Base-by-base conservation (phyloP, 2,797 vertebrate species). In the Danio albolineatus region DNA sequence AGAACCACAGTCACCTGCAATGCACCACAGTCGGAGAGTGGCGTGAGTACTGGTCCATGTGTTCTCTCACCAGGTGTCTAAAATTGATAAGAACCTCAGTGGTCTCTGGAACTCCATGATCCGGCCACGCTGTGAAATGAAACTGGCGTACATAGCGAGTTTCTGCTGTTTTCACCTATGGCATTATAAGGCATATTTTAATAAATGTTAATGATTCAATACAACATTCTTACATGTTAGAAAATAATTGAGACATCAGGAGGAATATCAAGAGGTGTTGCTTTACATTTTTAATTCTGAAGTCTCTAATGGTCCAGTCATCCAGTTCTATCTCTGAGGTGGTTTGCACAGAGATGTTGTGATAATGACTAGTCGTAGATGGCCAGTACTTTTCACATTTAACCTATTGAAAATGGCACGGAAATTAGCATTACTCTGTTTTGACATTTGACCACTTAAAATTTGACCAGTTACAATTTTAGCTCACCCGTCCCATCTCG, bases 311-410 rank as follows among this genome's bases (percentile, higher is more conserved):
- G 64, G 96, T 98, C 98, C 97, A 99, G 82, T 98, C 96, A 0
- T 96, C 96, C 80, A 97, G 93, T 76, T 89, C 61, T 73, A 95
- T 87, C 89, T 98, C 96, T 0, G 95, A 95, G 0, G 91, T 93
- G 82, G 92, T 89, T 39, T 92, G 94, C 78, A 98, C 96, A 19
- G 88, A 90, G 81, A 97, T 88, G 80, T 96, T 94, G 66, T 91
- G 92, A 16, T 91, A 97, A 85, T 86, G 89, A 86, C 91, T 95
- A 12, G 89, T 89, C 54, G 91, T 90, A 61, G 91, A 86, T 48
- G 94, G 92, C 98, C 98, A 99, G 89, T 99, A 99, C 79, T 96
- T 94, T 85, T 98, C 97, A 92, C 97, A 98, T 93, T 99, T 98
- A 17, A 94, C 89, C 94, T 95, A 46, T 75, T 13, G 71, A 86